A percentile compares a stretch with the other conserved stretches of the same genome.
Conservation (phyloP, 2,888 invertebrate species). For the Mimumesa dahlbomi region DNA sequence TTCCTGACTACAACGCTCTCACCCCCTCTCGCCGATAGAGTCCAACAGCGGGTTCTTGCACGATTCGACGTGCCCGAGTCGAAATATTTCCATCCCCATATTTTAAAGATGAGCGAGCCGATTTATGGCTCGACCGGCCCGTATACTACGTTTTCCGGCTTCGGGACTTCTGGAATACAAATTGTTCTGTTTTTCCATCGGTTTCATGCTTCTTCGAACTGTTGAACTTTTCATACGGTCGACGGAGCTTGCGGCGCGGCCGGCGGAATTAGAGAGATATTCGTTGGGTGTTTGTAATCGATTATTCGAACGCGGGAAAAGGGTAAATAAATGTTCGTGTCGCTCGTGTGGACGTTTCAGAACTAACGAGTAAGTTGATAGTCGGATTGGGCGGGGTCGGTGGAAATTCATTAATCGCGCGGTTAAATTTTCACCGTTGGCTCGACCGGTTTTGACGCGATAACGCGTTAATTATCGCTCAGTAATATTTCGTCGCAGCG, state of each 20-base stretch:
- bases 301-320: neutral
- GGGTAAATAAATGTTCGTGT: neutral
- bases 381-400: neutral
- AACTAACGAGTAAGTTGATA: conserved; percentile 2
- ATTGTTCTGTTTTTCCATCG: conserved; percentile 62
- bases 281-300: too few species aligned
- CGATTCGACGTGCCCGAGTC: conserved; percentile 66
- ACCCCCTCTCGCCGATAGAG: conserved; percentile 9
- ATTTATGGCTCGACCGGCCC: conserved; percentile 68
- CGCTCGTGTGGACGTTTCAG: conserved; percentile 22
- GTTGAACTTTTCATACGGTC: too few species aligned
- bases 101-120: conserved; percentile 77
- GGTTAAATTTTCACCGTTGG: conserved; percentile 58
- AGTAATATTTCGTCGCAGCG: conserved; percentile 64
- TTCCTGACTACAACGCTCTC: conserved; percentile 56
- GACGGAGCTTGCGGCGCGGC: too few species aligned
- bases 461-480: conserved; percentile 68
- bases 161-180: conserved; percentile 50
- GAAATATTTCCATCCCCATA: conserved; percentile 78
- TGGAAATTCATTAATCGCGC: conserved; percentile 64
- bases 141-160: conserved; percentile 47
- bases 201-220: neutral
- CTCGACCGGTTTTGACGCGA: conserved; percentile 64
- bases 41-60: conserved; percentile 49
- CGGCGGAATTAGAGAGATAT: too few species aligned